Conservation (phyloP, 2,888 invertebrate species). For the Tetropium fuscum region DNA sequence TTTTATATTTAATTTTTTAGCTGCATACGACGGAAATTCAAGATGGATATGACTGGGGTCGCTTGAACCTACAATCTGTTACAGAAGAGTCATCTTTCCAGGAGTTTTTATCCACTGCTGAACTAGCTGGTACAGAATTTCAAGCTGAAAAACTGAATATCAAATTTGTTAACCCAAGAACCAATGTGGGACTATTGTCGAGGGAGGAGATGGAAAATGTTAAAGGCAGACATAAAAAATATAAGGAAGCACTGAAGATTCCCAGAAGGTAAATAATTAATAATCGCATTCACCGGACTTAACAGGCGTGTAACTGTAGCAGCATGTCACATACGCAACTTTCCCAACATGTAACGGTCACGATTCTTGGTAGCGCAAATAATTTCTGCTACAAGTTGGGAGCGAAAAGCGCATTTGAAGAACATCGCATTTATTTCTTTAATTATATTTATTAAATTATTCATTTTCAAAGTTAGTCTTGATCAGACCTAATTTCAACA, state of each 20-base stretch:
- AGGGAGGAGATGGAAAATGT: conserved; percentile 70
- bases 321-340: no score
- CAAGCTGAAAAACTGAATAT: conserved; percentile 91
- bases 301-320: no score
- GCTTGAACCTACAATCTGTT: conserved; percentile 90
- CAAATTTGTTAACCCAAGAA: conserved; percentile 76
- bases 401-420: no score
- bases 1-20: conserved; percentile 63
- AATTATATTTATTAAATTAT: no score
- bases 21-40: conserved; percentile 89
- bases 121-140: conserved; percentile 95
- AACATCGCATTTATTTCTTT: no score
- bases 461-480: no score
- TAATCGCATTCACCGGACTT: no score
- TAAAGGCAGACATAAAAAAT: conserved; percentile 70
- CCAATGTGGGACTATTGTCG: conserved; percentile 72
- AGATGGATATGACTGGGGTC: conserved; percentile 93
- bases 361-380: no score
- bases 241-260: conserved; percentile 77
- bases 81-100: conserved; percentile 97
- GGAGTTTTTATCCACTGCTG: conserved; percentile 95
- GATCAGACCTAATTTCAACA: no score
- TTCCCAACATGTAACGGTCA: no score
- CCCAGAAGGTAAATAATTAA: conserved; percentile 81
- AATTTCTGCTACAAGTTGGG: no score